Evolutionary conservation across 2,797 vertebrate genomes (phyloP), one percentile per base, ranked within the genome.

Genomic region (Enteromius viviparus): DNA sequence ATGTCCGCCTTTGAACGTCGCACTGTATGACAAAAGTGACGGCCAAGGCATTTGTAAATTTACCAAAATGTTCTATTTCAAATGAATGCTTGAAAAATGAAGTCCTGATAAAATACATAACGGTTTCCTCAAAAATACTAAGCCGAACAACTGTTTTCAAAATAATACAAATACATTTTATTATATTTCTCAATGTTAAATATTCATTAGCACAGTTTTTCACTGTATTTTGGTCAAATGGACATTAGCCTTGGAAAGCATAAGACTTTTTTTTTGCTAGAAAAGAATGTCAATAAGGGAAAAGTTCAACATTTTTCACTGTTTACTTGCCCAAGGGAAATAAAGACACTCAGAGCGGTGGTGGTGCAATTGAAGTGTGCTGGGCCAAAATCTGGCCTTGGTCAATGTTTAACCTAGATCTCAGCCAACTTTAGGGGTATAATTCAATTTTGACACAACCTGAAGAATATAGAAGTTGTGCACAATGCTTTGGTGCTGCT

Each of bases 291-390:
- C 64, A 79, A 26, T 53, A 53, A 68, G 64, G 64, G 21, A 66
- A 68, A 79, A 79, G 64, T 68, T 53, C 47, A 78, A 37, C 2
- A 68, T 68, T 37, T 68, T 17, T 66, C 34, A 3, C 29, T 74
- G 80, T 81, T 75, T 75, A 58, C 40, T 72, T 64, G 37, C 55
- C 55, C 26, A 65, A 32, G 80, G 12, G 32, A 76, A 65, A 75
- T 47, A 76, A 53, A 82, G 55, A 37, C 45, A 49, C 8, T 15
- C 29, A 1, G 76, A 14, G 32, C 62, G 66, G 40, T 17, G 19
- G 7, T 79, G 77, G 64, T 66, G 77, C 77, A 68, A 79, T 55
- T 32, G 19, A 51, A 66, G 76, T 6, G 7, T 34, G 40, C 32
- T 42, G 29, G 21, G 45, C 29, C 29, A 51, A 23, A 66, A 37